Evolutionary conservation across 1,140 invertebrate species (phyloP), one percentile per base, ranked within the genome.

Genomic region (Archegozetes longisetosus): DNA sequence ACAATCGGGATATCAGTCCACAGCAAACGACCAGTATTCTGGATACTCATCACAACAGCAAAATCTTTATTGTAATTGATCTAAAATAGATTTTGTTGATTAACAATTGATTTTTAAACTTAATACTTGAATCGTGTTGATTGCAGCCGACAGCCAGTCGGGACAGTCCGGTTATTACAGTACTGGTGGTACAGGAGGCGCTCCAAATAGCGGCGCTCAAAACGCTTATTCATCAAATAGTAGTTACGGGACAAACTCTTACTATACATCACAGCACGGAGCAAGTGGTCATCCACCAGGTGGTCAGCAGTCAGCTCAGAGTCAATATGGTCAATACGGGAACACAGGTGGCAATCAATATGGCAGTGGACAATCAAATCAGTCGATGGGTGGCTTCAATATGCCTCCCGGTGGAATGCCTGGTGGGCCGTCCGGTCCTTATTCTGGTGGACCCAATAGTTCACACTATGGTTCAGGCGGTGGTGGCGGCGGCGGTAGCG

Each of bases 401-500:
- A 9, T 17, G 17, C 32, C 17, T 40, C 17, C 32, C 32, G 32
- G 32, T 40, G 32, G 32, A 9, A 40, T 40, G 32, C 32, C 32
- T 40, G 32, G 32, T 17, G 32, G 32, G 6, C 32, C 53, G 9
- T n/a, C n/a, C 20, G 53, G 53, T 9, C 25, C 53, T 9, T 40
- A 9, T 9, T 9, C 9, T 53, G 51, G 51, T 13, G 51, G 51
- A 12, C 22, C 9, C 46, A 47, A 47, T 47, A n/a, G 46, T n/a
- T 14, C 14, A 14, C 14, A n/a, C 14, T 14, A 23, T n/a, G 50
- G 22, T 9, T 28, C 50, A 52, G 50, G 50, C 53, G 58, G 61
- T 32, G 67, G 64, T 14, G 66, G 65, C 58, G 65, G 66, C 52
- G 49, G 61, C 57, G 64, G 65, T 46, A 57, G 58, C 57, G 60